Base-by-base conservation (phyloP, 2,888 invertebrate species). In the Rhorus exstirpatorius region DNA sequence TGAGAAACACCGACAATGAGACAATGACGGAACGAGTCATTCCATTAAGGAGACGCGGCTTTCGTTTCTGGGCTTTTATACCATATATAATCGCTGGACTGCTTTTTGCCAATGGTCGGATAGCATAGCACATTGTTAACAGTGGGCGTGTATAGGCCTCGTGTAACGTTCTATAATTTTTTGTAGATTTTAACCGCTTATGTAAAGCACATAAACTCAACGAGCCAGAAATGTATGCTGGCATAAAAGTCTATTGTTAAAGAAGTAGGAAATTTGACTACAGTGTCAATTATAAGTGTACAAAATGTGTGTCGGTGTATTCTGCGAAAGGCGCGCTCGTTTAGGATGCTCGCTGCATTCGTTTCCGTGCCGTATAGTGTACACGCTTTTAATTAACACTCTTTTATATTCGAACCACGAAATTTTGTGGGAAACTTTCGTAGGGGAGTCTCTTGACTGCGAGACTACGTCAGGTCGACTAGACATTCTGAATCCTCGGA, bases 1-100 rank as follows among this genome's bases (percentile, higher is more conserved):
- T 51, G 14, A 38, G 68, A 61, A 8, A 67, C 38, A 51, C 74
- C 58, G 75, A 84, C 82, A 71, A 83, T 83, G 84, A n/a, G n/a
- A 85, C 85, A 83, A 83, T 86, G 86, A 86, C 80, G 81, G 82
- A 85, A 83, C 81, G 86, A 78, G 81, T 82, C 85, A 85, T 86
- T 86, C 79, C 84, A 78, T 84, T 83, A 84, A 82, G 68, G 80
- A 71, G 44, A 65, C 67, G 60, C 67, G 63, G 55, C 72, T 61
- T 75, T 74, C 71, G 74, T 63, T 81, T 78, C 41, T 78, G 21
- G 19, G 74, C 24, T 74, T 53, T 12, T 38, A 65, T 51, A 19
- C 7, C 12, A 24, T 26, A 61, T 17, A 44, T 44, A 14, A 60
- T 78, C 21, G 44, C 31, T 24, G 38, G 26, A 71, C 75, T 70